These are phyloP conservation scores for Drosophila subquinaria DNA, from an alignment of 2,888 invertebrate genomes.

Conservation along the genomic window DNA sequence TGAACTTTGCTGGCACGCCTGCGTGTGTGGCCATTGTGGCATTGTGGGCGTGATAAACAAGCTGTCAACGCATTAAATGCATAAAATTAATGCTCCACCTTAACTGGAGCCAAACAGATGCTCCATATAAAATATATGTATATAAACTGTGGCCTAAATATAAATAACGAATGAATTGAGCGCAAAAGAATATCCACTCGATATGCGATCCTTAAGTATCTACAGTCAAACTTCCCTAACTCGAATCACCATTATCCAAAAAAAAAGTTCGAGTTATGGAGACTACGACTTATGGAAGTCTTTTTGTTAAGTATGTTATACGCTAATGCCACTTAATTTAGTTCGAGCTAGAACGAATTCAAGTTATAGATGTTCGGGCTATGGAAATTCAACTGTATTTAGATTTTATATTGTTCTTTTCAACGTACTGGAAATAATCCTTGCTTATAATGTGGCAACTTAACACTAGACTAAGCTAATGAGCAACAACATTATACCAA, in stretches of 20 bases:
- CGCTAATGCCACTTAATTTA: too few relatives aligned
- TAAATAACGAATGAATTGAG: not conserved
- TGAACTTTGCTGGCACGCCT: conserved; percentile 39
- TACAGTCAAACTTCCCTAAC: too few relatives aligned
- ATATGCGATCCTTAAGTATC: not conserved
- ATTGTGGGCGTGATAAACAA: conserved; percentile 56
- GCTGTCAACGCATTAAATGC: conserved; percentile 66
- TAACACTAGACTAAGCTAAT: not conserved
- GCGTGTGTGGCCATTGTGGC: conserved; percentile 27
- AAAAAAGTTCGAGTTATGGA: too few relatives aligned
- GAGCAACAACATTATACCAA: not conserved
- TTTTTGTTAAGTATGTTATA: too few relatives aligned
- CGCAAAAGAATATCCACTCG: not conserved
- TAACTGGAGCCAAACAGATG: conserved; percentile 14
- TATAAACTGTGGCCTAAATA: conserved; percentile 17
- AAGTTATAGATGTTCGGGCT: too few relatives aligned
- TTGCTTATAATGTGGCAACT: not conserved
- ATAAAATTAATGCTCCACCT: conserved; percentile 52
- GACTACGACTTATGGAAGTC: too few relatives aligned
- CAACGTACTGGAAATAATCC: too few relatives aligned
- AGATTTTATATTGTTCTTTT: not conserved
- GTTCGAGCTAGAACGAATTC: too few relatives aligned
- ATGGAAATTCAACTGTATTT: not conserved
- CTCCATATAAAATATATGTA: not conserved
- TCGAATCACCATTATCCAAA: too few relatives aligned